Evolutionary conservation across 2,113 vertebrate genomes (phyloP).

Genomic region (Solea solea): DNA sequence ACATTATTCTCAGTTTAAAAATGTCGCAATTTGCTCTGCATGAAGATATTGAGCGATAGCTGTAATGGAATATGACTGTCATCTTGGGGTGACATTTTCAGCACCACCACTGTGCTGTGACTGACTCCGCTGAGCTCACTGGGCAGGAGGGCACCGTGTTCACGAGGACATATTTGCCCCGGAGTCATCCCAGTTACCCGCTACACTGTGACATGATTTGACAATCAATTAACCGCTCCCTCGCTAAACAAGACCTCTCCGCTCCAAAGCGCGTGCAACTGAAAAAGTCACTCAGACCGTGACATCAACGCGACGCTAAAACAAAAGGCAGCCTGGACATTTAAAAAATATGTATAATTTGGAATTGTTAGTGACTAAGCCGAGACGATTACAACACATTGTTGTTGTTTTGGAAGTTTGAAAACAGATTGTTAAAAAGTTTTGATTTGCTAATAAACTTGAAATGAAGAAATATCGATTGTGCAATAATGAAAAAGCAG

Average conservation of each 20-base stretch:
- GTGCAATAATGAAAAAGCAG: too few relatives aligned
- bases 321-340: too few relatives aligned
- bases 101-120: constrained; percentile 71
- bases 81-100: constrained; percentile 75
- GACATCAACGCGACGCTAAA: constrained; percentile 52
- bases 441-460: background rate
- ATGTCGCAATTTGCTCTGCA: constrained; percentile 66
- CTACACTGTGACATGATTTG: constrained; percentile 71
- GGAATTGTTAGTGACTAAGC: background rate
- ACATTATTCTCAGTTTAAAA: constrained; percentile 60
- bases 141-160: constrained; percentile 69
- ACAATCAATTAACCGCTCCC: constrained; percentile 78
- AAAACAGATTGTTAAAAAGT: background rate
- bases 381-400: background rate
- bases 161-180: constrained; percentile 75
- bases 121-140: constrained; percentile 68
- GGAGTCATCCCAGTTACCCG: constrained; percentile 76
- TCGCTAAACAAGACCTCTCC: constrained; percentile 51
- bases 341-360: background rate
- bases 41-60: constrained; percentile 75
- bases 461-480: background rate
- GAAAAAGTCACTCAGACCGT: constrained; percentile 26
- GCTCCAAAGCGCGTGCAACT: constrained; percentile 19
- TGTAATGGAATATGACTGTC: constrained; percentile 75
- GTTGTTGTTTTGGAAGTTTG: background rate